Evolutionary conservation across 2,888 invertebrate genomes (phyloP).

Genomic region (Nezara viridula): DNA sequence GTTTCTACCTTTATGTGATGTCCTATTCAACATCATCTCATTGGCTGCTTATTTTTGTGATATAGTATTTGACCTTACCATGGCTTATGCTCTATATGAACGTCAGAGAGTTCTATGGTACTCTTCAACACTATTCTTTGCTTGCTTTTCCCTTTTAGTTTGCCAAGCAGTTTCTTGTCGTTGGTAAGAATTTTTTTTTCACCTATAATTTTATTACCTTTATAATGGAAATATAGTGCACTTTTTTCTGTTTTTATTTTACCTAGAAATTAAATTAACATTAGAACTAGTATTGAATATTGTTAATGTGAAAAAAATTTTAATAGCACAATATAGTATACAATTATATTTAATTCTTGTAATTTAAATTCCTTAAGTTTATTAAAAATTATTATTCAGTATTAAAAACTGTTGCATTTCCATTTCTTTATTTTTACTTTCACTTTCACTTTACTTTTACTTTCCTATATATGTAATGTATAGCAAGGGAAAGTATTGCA

Average conservation of each 20-base stretch:
- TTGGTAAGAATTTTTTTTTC: slow-evolving; percentile 50
- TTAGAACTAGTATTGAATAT: not conserved
- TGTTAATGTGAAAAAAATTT: no score
- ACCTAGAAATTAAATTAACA: not conserved
- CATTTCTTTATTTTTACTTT: no score
- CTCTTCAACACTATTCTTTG: slow-evolving; percentile 78
- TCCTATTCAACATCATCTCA: slow-evolving; percentile 91
- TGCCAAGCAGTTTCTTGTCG: slow-evolving; percentile 61
- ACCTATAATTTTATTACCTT: not conserved
- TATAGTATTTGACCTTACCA: slow-evolving; percentile 88
- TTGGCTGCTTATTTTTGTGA: slow-evolving; percentile 92
- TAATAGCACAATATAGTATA: no score
- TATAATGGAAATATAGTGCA: not conserved
- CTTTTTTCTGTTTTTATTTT: not conserved
- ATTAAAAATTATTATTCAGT: no score
- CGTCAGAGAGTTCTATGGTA: slow-evolving; percentile 77
- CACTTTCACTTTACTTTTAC: no score
- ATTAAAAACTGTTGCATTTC: no score
- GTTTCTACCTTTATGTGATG: slow-evolving; percentile 91
- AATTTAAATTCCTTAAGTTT: no score
- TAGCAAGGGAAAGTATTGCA: no score
- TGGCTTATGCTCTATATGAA: slow-evolving; percentile 86
- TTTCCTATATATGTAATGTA: no score
- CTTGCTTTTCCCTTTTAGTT: slow-evolving; percentile 70
- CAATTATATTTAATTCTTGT: no score